These are phyloP conservation scores for Apamea monoglypha DNA, from an alignment of 2,888 invertebrate species.

Conservation along the genomic window DNA sequence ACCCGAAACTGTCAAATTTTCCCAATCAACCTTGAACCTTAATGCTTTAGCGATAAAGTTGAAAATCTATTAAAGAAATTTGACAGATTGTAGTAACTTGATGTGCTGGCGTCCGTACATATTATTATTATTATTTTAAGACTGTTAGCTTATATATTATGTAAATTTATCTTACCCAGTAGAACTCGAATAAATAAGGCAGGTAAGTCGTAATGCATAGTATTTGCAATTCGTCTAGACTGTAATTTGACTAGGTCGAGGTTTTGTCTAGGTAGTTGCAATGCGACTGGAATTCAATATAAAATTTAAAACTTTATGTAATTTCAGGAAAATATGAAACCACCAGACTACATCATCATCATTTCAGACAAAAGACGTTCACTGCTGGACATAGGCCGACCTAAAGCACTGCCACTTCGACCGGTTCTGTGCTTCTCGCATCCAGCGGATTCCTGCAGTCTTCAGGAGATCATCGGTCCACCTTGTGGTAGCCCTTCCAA, in stretches of 20 bases:
- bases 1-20: too few species aligned
- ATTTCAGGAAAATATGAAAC: not conserved
- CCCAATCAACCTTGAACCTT: too few species aligned
- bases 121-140: not conserved
- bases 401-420: too few species aligned
- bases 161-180: not conserved
- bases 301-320: not conserved
- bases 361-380: not conserved
- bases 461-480: too few species aligned
- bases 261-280: conserved; percentile 58
- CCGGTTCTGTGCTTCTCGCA: too few species aligned
- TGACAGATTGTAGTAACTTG: too few species aligned
- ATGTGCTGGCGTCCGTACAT: too few species aligned
- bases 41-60: too few species aligned
- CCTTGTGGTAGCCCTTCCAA: too few species aligned
- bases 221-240: conserved; percentile 75
- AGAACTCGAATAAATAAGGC: not conserved
- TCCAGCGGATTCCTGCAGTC: too few species aligned
- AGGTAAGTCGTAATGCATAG: conserved; percentile 26
- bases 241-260: conserved; percentile 77
- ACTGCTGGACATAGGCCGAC: too few species aligned
- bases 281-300: conserved; percentile 1
- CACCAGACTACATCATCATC: not conserved
- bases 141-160: not conserved
- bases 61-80: too few species aligned